Conservation (phyloP, 64 coral and sea anemone genomes). For the Dendronephthya gigantea region DNA sequence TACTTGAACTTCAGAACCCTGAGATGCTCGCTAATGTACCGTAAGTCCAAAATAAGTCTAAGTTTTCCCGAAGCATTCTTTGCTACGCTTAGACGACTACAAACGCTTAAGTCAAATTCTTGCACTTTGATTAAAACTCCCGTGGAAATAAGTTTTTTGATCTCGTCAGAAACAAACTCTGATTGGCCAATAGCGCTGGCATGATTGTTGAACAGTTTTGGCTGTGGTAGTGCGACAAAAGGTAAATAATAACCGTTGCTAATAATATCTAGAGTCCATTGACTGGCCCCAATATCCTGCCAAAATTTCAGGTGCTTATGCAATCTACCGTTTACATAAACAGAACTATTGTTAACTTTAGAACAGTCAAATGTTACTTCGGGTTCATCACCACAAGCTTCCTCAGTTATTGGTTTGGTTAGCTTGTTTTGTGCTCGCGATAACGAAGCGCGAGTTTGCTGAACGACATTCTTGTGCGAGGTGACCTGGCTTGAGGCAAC, state of each 20-base stretch:
- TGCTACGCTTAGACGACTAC: conserved; percentile 40
- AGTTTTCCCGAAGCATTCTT: conserved; percentile 20
- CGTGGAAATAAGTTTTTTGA: conserved; percentile 25
- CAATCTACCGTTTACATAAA: too few species aligned
- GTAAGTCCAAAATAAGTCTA: conserved; percentile 34
- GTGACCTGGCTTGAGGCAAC: conserved; percentile 1
- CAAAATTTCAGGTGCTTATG: too few species aligned
- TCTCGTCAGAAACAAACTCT: conserved; percentile 34
- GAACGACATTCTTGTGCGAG: background rate
- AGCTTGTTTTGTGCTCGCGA: background rate
- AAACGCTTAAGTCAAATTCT: conserved; percentile 10
- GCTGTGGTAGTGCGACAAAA: too few species aligned
- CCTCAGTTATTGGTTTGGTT: background rate
- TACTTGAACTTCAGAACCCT: conserved; percentile 37
- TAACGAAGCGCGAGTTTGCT: background rate
- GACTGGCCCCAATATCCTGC: too few species aligned
- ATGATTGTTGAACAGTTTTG: conserved; percentile 43
- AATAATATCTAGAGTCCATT: too few species aligned
- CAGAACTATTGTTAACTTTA: too few species aligned
- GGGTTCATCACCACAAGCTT: too few species aligned
- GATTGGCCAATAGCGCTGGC: background rate
- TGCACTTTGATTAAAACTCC: conserved; percentile 30
- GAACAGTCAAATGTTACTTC: too few species aligned
- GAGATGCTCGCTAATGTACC: conserved; percentile 40
- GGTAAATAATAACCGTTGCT: too few species aligned